A percentile compares a stretch with the other conserved stretches of the same genome.
Conservation (phyloP, 2,113 vertebrate genomes). For the Galeopterus variegatus region DNA sequence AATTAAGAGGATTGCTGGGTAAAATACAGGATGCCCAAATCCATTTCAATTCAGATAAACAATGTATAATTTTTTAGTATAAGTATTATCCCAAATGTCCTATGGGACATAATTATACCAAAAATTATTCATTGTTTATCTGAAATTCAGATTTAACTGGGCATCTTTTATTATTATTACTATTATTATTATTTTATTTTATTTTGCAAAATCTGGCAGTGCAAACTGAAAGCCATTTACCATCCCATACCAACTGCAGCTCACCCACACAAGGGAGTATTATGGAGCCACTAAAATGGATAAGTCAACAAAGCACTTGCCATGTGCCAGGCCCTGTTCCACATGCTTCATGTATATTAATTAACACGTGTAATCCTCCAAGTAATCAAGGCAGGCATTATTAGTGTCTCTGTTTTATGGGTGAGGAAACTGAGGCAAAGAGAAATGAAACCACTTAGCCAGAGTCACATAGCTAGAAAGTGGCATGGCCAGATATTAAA, state of each 20-base stretch:
- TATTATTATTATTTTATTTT: background rate
- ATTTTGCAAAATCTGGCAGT: constrained; percentile 43
- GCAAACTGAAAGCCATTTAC: background rate
- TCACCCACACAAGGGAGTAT: background rate
- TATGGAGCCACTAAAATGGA: background rate
- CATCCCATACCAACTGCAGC: background rate
- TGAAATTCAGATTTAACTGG: constrained; percentile 43
- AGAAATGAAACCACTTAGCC: background rate
- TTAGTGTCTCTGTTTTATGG: background rate
- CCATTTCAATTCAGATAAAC: background rate
- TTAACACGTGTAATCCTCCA: background rate
- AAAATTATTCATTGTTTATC: constrained; percentile 10
- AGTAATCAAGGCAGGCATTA: too few relatives aligned
- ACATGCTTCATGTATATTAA: background rate
- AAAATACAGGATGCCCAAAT: background rate
- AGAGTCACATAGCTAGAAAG: background rate
- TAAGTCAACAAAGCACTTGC: background rate
- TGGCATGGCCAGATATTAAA: background rate
- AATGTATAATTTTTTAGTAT: background rate
- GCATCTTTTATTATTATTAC: background rate
- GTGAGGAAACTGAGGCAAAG: background rate
- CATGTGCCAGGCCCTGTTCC: background rate
- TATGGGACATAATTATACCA: background rate
- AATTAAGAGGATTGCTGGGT: background rate
- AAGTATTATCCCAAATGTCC: background rate